phyloP scores from a whole-genome alignment of 2,797 vertebrate species.

The Bufotes viridis region DNA sequence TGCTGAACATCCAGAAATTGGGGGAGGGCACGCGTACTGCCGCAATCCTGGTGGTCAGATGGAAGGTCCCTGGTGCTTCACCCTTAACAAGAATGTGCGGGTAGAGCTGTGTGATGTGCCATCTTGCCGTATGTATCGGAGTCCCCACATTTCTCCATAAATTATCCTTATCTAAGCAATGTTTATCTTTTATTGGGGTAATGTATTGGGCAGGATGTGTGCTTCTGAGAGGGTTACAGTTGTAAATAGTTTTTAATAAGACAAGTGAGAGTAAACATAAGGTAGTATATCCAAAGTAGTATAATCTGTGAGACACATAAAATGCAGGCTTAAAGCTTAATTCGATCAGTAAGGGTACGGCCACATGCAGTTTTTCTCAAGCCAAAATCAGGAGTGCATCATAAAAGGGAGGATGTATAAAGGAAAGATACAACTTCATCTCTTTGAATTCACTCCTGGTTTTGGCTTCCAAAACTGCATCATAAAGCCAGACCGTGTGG shows the following conservation, averaged over 20 bases:
- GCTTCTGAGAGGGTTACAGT: not conserved
- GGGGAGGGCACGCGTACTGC: constrained; percentile 91
- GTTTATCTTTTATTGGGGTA: not conserved
- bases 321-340: not conserved
- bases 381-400: too few relatives aligned
- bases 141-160: not conserved
- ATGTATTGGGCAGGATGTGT: not conserved
- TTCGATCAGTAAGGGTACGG: too few relatives aligned
- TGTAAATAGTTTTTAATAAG: not conserved
- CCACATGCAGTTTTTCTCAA: too few relatives aligned
- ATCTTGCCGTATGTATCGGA: constrained; percentile 89
- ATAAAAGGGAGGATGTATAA: too few relatives aligned
- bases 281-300: not conserved
- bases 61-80: constrained; percentile 97
- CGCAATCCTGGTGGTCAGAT: constrained; percentile 94
- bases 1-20: constrained; percentile 85
- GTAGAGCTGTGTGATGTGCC: constrained; percentile 92
- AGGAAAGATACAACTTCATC: too few relatives aligned
- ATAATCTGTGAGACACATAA: not conserved
- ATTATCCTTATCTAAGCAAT: not conserved
- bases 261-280: not conserved
- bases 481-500: too few relatives aligned
- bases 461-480: too few relatives aligned
- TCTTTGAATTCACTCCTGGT: too few relatives aligned
- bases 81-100: constrained; percentile 88